These are phyloP conservation scores for Drosophila kurseongensis DNA, from an alignment of 1,140 invertebrate species.

Conservation along the genomic window DNA sequence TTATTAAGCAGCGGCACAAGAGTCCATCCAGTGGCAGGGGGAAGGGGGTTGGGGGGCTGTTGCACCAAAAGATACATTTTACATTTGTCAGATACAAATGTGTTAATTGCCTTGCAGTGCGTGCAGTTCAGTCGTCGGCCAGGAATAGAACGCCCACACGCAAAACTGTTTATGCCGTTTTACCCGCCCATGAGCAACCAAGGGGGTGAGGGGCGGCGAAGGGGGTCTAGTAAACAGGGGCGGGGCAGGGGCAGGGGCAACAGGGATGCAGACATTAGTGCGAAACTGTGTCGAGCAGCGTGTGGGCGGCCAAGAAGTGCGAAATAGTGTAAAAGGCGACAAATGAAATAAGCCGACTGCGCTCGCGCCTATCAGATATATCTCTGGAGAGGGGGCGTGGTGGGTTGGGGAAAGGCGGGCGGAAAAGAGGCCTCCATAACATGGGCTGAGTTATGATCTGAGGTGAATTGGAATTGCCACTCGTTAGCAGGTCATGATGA, in stretches of 20 bases:
- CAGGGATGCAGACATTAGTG: slow-evolving; percentile 42
- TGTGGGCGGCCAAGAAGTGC: slow-evolving; percentile 75
- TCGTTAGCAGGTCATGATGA: slow-evolving; percentile 57
- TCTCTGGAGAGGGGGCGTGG: slow-evolving; percentile 14
- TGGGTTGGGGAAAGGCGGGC: background rate
- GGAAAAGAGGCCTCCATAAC: slow-evolving; percentile 32
- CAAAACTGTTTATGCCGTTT: slow-evolving; percentile 49
- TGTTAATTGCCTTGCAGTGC: slow-evolving; percentile 76
- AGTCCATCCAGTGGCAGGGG: slow-evolving; percentile 14
- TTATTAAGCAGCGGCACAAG: slow-evolving; percentile 36
- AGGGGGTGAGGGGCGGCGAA: background rate
- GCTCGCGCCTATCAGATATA: slow-evolving; percentile 35
- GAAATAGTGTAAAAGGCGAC: slow-evolving; percentile 72
- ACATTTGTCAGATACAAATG: slow-evolving; percentile 82
- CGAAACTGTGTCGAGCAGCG: slow-evolving; percentile 65
- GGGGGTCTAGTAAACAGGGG: slow-evolving; percentile 13
- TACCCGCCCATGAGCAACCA: slow-evolving; percentile 11
- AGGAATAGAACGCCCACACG: slow-evolving; percentile 80
- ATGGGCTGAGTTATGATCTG: slow-evolving; percentile 42
- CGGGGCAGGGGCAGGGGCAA: slow-evolving; percentile 28
- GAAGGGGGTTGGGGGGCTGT: slow-evolving; percentile 20
- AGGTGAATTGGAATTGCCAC: slow-evolving; percentile 45
- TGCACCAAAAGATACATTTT: slow-evolving; percentile 67
- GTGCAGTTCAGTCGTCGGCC: slow-evolving; percentile 46
- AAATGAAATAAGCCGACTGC: slow-evolving; percentile 64